These are phyloP conservation scores for Natrix natrix DNA, from an alignment of 2,797 vertebrate genomes.

Conservation along the genomic window DNA sequence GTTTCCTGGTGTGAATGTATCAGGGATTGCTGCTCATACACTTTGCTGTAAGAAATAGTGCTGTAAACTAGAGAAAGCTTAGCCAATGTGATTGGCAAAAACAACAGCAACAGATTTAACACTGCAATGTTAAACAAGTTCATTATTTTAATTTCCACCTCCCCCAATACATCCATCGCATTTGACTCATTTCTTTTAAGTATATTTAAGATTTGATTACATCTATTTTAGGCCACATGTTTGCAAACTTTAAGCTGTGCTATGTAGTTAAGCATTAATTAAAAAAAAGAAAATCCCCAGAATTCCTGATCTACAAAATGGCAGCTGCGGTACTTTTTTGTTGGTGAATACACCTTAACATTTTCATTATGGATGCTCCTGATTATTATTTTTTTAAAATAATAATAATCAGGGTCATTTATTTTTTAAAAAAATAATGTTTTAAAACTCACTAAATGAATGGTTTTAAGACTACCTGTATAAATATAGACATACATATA, in stretches of 20 bases:
- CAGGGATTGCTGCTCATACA: neutral
- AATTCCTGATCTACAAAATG: neutral
- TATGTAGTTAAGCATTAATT: neutral
- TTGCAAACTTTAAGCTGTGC: neutral
- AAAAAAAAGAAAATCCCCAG: neutral
- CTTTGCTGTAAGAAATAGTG: neutral
- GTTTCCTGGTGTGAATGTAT: neutral
- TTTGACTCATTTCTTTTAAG: neutral
- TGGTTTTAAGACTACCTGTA: neutral
- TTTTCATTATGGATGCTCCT: conserved; percentile 52
- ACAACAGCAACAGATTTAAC: neutral
- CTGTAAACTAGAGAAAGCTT: neutral
- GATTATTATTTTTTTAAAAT: neutral
- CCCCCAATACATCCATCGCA: neutral
- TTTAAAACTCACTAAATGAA: neutral
- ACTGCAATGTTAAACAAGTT: neutral
- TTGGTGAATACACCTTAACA: conserved; percentile 13
- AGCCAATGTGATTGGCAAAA: neutral
- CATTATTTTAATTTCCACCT: neutral
- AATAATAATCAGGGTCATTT: too few relatives aligned
- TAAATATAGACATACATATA: neutral
- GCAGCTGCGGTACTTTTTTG: neutral
- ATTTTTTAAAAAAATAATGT: neutral
- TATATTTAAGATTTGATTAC: neutral
- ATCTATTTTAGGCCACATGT: neutral